Percentiles rank a stretch among this genome's conserved stretches.
phyloP scores from a whole-genome alignment of 2,113 vertebrate genomes.

The Oxygymnocypris stewartii region DNA sequence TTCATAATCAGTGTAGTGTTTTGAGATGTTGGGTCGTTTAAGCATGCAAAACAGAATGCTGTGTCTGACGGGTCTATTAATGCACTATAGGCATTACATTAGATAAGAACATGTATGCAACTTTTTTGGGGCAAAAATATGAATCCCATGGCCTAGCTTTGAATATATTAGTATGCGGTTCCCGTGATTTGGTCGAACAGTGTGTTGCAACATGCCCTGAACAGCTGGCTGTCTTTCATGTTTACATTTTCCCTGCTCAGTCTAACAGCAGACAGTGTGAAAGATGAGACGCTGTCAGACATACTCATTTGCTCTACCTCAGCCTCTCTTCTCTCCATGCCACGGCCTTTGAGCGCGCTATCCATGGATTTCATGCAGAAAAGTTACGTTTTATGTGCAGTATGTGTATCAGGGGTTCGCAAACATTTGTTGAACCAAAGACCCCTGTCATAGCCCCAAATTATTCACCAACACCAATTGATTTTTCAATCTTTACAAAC shows the following conservation, averaged over 20 bases:
- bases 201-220: background rate
- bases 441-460: background rate
- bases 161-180: background rate
- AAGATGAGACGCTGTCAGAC: background rate
- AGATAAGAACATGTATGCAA: background rate
- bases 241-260: background rate
- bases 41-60: slow-evolving; percentile 25
- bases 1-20: slow-evolving; percentile 18
- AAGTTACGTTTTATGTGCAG: background rate
- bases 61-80: background rate
- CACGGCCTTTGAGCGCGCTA: background rate
- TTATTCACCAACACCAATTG: background rate
- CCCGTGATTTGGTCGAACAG: background rate
- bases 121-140: background rate
- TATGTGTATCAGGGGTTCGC: background rate
- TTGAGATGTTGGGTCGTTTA: background rate
- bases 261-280: slow-evolving; percentile 13
- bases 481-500: background rate
- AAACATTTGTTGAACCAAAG: background rate
- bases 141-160: background rate
- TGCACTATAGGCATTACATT: background rate
- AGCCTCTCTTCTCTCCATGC: slow-evolving; percentile 1
- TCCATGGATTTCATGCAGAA: background rate
- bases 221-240: background rate
- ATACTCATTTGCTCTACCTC: background rate